Percentiles rank a stretch among this genome's conserved stretches.
Conservation (phyloP, 1,140 invertebrate species). For the Rhagoletis pomonella region DNA sequence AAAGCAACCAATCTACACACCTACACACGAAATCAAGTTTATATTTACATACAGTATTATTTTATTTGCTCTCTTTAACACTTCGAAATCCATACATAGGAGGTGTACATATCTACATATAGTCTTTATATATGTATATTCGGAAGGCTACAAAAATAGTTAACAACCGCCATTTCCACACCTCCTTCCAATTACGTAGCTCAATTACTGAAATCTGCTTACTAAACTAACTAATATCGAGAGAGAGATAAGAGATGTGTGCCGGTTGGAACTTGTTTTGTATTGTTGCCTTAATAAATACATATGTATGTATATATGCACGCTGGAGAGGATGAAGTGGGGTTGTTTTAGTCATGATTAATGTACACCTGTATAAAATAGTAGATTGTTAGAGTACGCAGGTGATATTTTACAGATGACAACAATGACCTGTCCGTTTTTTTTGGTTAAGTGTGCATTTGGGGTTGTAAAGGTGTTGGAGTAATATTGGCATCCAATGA, state of each 20-base stretch:
- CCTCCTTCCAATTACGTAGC: background rate
- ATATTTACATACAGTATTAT: too few species aligned
- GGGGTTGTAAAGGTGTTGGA: background rate
- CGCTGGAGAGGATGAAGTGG: background rate
- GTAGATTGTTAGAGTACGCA: background rate
- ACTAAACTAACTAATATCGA: conserved; percentile 52
- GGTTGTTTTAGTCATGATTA: background rate
- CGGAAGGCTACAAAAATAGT: background rate
- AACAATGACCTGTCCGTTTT: conserved; percentile 47
- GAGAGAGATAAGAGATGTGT: background rate
- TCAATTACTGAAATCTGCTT: conserved; percentile 52
- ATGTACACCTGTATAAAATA: background rate
- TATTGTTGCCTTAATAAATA: background rate
- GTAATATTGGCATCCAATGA: conserved; percentile 41
- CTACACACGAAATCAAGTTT: background rate
- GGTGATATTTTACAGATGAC: conserved; percentile 20
- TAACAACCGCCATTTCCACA: background rate
- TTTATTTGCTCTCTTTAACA: background rate
- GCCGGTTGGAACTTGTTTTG: background rate
- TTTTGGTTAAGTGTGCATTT: conserved; percentile 5
- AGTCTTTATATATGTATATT: background rate
- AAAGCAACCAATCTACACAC: background rate
- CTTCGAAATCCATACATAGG: background rate
- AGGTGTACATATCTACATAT: too few species aligned
- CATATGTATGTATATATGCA: background rate